Base-by-base conservation (phyloP, 2,797 vertebrate species). In the Masticophis lateralis region DNA sequence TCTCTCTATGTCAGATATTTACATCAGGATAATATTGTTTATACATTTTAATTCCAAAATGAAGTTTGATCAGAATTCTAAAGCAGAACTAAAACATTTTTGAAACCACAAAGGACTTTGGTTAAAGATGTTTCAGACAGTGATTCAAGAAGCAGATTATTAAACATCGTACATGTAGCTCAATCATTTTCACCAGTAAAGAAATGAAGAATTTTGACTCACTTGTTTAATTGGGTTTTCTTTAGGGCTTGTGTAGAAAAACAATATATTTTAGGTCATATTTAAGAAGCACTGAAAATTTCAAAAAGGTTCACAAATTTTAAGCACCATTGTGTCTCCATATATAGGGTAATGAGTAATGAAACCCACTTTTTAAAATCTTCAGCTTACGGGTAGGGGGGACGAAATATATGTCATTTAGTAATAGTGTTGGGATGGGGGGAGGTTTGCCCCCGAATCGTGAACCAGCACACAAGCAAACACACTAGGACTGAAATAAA, bases 291-390 rank as follows among this genome's bases (percentile, higher is more conserved):
- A 22, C 18, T 83, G 74, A 83, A 83, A 83, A 83, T 12, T 74
- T 37, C 69, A 74, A 74, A 74, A 74, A n/a, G 28, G 69, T 74
- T 37, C 12, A 37, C 32, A 37, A 37, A 9, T 74, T 37, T 74
- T 25, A 83, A 43, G 74, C 20, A 83, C 20, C 20, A 43, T 99
- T 97, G 98, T 90, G 98, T 98, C 94, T 99, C 99, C 99, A 99
- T 99, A 97, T 99, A 97, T 99, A 99, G 98, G 99, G 99, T 98
- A 97, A 99, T 99, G 92, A 99, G 98, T 22, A 99, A 99, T 97
- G 99, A 99, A 16, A 99, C 99, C 91, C 99, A 98, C 96, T 99
- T 99, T 97, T 99, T 99, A 96, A 99, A 98, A 96, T 99, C 99
- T 90, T 98, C 99, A 92, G 99, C 98, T 99, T 99, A 96, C 43